Percentiles rank a stretch among this genome's conserved stretches.
Evolutionary conservation across 2,797 vertebrate species (phyloP).

Genomic region (Vireo griseus): DNA sequence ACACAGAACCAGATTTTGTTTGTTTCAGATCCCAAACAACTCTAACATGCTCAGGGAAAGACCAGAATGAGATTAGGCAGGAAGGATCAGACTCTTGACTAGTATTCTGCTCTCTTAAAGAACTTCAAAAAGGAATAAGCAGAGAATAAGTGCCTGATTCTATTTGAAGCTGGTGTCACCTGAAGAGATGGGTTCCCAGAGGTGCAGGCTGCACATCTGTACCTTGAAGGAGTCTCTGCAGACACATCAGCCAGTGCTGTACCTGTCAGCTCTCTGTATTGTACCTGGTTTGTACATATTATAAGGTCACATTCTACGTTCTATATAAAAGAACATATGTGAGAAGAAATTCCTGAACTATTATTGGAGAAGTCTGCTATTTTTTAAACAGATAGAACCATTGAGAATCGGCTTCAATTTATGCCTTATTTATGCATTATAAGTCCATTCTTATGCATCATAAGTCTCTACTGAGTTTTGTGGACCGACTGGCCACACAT

Average conservation of each 20-base stretch:
- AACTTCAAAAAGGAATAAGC: not conserved
- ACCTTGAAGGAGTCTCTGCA: not conserved
- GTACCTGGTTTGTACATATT: not conserved
- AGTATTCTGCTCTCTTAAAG: not conserved
- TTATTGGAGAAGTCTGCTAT: not conserved
- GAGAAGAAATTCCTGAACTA: not conserved
- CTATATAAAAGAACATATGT: accelerated
- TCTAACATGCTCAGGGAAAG: not conserved
- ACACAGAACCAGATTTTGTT: not conserved
- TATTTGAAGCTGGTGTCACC: not conserved
- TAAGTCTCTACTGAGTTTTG: not conserved
- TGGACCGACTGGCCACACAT: not conserved
- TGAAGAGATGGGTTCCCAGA: not conserved
- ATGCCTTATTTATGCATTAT: not conserved
- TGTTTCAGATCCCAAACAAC: not conserved
- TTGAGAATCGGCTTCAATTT: not conserved
- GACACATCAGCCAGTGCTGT: not conserved
- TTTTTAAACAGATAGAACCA: not conserved
- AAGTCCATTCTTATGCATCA: not conserved
- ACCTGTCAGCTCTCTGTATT: not conserved
- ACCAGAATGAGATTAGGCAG: not conserved
- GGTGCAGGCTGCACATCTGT: not conserved
- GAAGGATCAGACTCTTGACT: not conserved
- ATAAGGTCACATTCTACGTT: not conserved
- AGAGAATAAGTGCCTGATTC: not conserved